A percentile compares a stretch with the other conserved stretches of the same genome.
Conservation (phyloP, 2,888 invertebrate species). For the Agrochola litura region DNA sequence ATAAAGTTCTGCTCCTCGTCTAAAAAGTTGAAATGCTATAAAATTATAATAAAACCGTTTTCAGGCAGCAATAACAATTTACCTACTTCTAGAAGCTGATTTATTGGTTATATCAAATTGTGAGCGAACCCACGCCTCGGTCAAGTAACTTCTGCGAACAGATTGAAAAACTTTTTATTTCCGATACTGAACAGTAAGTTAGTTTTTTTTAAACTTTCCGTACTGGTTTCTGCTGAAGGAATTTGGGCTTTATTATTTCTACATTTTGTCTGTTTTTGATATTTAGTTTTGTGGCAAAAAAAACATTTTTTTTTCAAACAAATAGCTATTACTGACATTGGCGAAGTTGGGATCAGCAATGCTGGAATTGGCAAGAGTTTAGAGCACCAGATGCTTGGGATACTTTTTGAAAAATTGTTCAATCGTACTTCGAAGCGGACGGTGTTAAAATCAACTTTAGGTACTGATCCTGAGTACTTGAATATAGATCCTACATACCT, state of each 20-base stretch:
- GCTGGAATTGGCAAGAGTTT: slow-evolving; percentile 38
- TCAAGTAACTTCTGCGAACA: slow-evolving; percentile 62
- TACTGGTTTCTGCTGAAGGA: slow-evolving; percentile 28
- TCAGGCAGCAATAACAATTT: slow-evolving; percentile 51
- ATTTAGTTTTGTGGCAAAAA: slow-evolving; percentile 22
- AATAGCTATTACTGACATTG: slow-evolving; percentile 41
- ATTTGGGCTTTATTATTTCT: slow-evolving; percentile 41
- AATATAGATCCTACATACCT: background rate
- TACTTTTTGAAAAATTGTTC: slow-evolving; percentile 45
- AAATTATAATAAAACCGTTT: slow-evolving; percentile 39
- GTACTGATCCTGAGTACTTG: background rate
- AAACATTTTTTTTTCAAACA: slow-evolving; percentile 16
- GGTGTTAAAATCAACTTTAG: slow-evolving; percentile 17
- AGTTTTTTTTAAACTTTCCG: slow-evolving; percentile 35
- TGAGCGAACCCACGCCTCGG: slow-evolving; percentile 50
- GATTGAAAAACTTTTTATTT: slow-evolving; percentile 72
- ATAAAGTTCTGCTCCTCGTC: background rate
- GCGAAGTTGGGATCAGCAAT: slow-evolving; percentile 40
- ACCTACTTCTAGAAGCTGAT: slow-evolving; percentile 58
- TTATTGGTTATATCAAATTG: slow-evolving; percentile 64
- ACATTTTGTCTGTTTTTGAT: slow-evolving; percentile 30
- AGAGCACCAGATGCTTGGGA: slow-evolving; percentile 30
- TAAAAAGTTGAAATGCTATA: background rate
- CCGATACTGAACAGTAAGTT: slow-evolving; percentile 61
- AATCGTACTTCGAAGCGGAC: slow-evolving; percentile 23